phyloP scores from a whole-genome alignment of 2,888 invertebrate species.

The Eumerus sabulonum region DNA sequence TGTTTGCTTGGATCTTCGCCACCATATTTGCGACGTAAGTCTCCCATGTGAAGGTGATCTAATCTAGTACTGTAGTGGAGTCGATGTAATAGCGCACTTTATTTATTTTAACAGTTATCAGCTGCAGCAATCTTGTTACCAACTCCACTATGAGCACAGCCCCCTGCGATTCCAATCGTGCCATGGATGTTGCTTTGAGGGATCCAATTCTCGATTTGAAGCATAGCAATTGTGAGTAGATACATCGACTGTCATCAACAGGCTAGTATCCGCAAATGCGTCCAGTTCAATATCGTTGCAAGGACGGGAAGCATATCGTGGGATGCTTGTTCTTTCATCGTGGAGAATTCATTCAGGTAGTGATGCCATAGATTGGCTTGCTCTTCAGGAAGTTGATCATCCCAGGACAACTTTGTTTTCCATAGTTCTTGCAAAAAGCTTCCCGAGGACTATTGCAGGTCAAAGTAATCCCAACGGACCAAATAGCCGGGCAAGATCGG shows the following conservation, averaged over 20 bases:
- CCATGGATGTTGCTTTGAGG: constrained; percentile 13
- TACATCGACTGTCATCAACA: background rate
- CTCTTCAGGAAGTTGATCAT: background rate
- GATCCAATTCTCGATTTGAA: constrained; percentile 9
- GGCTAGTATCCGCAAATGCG: constrained; percentile 9
- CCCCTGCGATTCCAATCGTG: constrained; percentile 4
- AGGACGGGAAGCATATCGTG: background rate
- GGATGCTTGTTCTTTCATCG: background rate
- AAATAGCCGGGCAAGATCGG: constrained; percentile 1
- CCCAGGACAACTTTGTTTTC: constrained; percentile 9
- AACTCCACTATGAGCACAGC: constrained; percentile 17
- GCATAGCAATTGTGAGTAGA: constrained; percentile 3
- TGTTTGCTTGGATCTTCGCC: constrained; percentile 17
- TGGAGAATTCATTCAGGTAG: constrained; percentile 6
- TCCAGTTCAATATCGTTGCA: constrained; percentile 14
- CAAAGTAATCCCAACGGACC: constrained; percentile 7
- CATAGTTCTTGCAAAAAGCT: constrained; percentile 15
- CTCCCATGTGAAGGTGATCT: constrained; percentile 14
- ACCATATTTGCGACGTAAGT: constrained; percentile 8
- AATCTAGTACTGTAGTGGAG: constrained; percentile 18
- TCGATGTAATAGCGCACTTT: constrained; percentile 14
- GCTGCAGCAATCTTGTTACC: background rate
- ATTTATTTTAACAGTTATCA: constrained; percentile 1
- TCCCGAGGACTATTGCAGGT: constrained; percentile 8
- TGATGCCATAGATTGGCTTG: constrained; percentile 5